These are phyloP conservation scores for Petrolisthes manimaculis DNA, from an alignment of 2,888 invertebrate species.

Conservation along the genomic window DNA sequence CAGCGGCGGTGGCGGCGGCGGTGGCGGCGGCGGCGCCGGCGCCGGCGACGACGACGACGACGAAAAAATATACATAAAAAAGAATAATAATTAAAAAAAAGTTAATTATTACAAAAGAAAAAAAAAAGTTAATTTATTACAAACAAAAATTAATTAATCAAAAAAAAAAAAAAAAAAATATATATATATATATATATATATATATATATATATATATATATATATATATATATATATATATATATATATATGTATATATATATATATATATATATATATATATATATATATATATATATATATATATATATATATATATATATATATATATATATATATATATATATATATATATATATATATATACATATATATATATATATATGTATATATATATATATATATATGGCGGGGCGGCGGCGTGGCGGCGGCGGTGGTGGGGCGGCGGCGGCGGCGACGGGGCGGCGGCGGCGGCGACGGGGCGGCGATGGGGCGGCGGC, in stretches of 20 bases:
- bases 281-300: slow-evolving; percentile 8
- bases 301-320: slow-evolving; percentile 18
- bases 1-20: no score
- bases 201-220: slow-evolving; percentile 28
- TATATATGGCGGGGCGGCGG: no score
- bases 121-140: no score
- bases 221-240: slow-evolving; percentile 26
- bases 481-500: no score
- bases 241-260: slow-evolving; percentile 26
- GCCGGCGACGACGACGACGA: no score
- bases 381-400: slow-evolving; percentile 6
- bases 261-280: slow-evolving; percentile 24
- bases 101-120: no score
- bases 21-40: no score
- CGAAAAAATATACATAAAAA: no score
- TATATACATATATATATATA: not conserved
- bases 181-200: slow-evolving; percentile 29
- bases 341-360: slow-evolving; percentile 7
- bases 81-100: no score
- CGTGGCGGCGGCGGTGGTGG: no score
- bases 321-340: not conserved
- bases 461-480: no score
- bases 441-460: no score
- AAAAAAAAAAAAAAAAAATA: not conserved
- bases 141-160: slow-evolving; percentile 4